phyloP scores from a whole-genome alignment of 2,888 invertebrate species.

The Hydropsyche betteni region DNA sequence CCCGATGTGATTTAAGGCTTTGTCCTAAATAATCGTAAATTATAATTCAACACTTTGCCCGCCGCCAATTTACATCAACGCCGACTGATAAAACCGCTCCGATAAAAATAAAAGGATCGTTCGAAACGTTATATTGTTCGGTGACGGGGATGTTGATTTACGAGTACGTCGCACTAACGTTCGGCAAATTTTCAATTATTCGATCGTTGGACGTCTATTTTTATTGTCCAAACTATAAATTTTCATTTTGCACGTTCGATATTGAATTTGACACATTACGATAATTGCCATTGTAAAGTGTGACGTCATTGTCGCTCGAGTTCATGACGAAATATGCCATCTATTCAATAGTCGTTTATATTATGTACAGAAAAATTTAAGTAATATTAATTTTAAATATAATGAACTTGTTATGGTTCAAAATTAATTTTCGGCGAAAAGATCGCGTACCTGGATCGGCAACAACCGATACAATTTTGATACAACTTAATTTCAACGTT shows the following conservation, averaged over 20 bases:
- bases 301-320: no score
- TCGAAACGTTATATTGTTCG: not conserved
- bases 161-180: not conserved
- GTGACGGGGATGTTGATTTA: slow-evolving; percentile 5
- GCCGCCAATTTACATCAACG: not conserved
- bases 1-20: slow-evolving; percentile 30
- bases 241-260: slow-evolving; percentile 1
- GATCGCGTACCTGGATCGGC: no score
- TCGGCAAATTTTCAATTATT: slow-evolving; percentile 9
- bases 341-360: no score
- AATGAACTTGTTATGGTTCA: no score
- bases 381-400: no score
- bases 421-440: no score
- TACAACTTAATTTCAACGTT: no score
- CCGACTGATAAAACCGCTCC: not conserved
- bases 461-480: no score
- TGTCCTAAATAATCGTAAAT: slow-evolving; percentile 34
- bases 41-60: slow-evolving; percentile 3
- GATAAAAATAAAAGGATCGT: not conserved
- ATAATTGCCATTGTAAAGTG: not conserved
- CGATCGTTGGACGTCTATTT: not conserved
- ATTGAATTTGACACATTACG: not conserved
- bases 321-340: no score
- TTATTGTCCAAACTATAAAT: slow-evolving; percentile 5
- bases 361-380: no score